phyloP scores from a whole-genome alignment of 2,888 invertebrate species.

The Eurytoma adleriae region DNA sequence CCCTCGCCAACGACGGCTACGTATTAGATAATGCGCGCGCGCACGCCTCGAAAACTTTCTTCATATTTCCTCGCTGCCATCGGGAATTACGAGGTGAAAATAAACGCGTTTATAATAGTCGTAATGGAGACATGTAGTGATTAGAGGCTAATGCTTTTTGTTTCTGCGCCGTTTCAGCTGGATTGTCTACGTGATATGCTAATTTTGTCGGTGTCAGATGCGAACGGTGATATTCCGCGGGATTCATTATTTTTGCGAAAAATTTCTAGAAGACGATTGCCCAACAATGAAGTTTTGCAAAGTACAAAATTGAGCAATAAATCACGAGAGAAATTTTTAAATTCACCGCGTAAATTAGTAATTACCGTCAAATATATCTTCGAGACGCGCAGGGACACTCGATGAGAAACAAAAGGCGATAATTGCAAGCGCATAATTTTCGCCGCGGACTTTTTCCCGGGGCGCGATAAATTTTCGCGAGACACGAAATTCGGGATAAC shows the following conservation, averaged over 20 bases:
- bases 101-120: constrained; percentile 7
- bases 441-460: neutral
- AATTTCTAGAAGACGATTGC: too few relatives aligned
- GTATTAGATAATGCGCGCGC: constrained; percentile 30
- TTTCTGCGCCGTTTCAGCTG: too few relatives aligned
- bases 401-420: neutral
- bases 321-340: too few relatives aligned
- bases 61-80: constrained; percentile 35
- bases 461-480: constrained; percentile 16
- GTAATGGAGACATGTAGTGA: neutral
- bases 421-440: neutral
- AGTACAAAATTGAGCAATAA: too few relatives aligned
- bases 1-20: neutral
- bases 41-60: constrained; percentile 25
- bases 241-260: too few relatives aligned
- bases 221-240: too few relatives aligned
- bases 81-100: constrained; percentile 22
- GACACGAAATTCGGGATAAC: constrained; percentile 25
- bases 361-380: too few relatives aligned
- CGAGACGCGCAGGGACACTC: neutral
- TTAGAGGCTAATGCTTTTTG: too few relatives aligned
- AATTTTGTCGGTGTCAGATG: too few relatives aligned
- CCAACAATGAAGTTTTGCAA: too few relatives aligned
- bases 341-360: too few relatives aligned
- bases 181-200: too few relatives aligned